These are phyloP conservation scores for Drosophila histrio DNA, from an alignment of 2,888 invertebrate species.

Conservation along the genomic window DNA sequence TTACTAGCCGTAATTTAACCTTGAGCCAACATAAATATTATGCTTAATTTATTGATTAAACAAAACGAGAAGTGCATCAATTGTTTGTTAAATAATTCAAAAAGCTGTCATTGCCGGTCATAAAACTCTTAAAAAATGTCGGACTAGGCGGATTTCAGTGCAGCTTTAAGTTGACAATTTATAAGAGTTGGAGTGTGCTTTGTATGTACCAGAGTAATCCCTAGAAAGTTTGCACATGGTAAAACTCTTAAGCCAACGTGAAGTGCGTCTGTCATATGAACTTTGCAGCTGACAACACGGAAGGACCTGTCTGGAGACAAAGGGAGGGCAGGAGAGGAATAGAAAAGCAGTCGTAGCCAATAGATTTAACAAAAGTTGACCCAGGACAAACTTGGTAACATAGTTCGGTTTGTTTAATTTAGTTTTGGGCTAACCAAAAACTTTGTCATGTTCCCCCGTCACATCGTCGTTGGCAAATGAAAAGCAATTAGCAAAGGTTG, in stretches of 20 bases:
- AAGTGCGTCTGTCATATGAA: slow-evolving; percentile 39
- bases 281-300: slow-evolving; percentile 5
- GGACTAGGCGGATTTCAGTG: neutral
- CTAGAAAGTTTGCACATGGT: slow-evolving; percentile 21
- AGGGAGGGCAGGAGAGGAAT: neutral
- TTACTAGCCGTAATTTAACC: slow-evolving; percentile 23
- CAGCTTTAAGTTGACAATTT: slow-evolving; percentile 20
- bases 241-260: slow-evolving; percentile 13
- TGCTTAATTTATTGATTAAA: slow-evolving; percentile 56
- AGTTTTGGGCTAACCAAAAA: slow-evolving; percentile 24
- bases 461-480: slow-evolving; percentile 44
- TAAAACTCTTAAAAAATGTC: neutral
- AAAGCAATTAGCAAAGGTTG: slow-evolving; percentile 50
- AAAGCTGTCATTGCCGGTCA: neutral
- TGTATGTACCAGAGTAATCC: slow-evolving; percentile 27
- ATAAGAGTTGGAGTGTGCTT: slow-evolving; percentile 16
- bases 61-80: neutral
- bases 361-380: slow-evolving; percentile 33
- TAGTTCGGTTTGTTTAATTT: slow-evolving; percentile 39
- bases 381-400: slow-evolving; percentile 31
- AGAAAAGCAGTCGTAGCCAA: slow-evolving; percentile 15
- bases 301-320: neutral
- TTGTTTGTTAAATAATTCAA: neutral
- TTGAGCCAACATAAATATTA: slow-evolving; percentile 19
- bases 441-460: slow-evolving; percentile 13